Base-by-base conservation (phyloP, 2,797 vertebrate species). In the Simalia tracyae region DNA sequence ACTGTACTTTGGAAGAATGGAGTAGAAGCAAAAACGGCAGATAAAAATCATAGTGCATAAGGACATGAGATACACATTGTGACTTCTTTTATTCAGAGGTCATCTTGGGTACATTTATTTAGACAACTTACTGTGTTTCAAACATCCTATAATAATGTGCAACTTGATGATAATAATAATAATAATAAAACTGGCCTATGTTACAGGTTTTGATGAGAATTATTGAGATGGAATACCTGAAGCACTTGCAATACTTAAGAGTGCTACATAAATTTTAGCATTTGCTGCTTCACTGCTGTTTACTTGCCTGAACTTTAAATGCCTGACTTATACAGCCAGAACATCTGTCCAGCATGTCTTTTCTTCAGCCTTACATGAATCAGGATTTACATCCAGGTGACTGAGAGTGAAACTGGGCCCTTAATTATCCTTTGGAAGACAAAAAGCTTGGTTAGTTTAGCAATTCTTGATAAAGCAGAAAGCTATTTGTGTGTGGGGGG, bases 271-370 rank as follows among this genome's bases (percentile, higher is more conserved):
- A 31, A 92, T 89, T 57, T 26, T 59, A 60, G 26, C 50, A 10
- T 76, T 89, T 57, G 17, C 1, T 26, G 24, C 57, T 57, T 66
- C 11, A 28, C 84, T 24, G 26, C 7, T 46, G 10, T 63, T 68
- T 68, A 54, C 19, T 86, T 64, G 95, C 92, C 93, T 90, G 9
- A 88, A 93, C 89, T 50, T 90, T 4, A 88, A 89, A 89, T 5
- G 8, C 31, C 4, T 17, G 72, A 24, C 54, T 68, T 60, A 54
- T 84, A 36, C 5, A 42, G 60, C n/a, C 12, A 7, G 50, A 26
- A 19, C 66, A 9, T 28, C 42, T 89, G 42, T 88, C 81, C n/a
- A 22, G 10, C 14, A 17, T 57, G 90, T 26, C 88, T 36, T 60
- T 72, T 63, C 2, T 17, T 11, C 84, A 84, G n/a, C 36, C 12